Evolutionary conservation across 2,888 invertebrate genomes (phyloP), one percentile per base, ranked within the genome.

Genomic region (Dorcus hopei): DNA sequence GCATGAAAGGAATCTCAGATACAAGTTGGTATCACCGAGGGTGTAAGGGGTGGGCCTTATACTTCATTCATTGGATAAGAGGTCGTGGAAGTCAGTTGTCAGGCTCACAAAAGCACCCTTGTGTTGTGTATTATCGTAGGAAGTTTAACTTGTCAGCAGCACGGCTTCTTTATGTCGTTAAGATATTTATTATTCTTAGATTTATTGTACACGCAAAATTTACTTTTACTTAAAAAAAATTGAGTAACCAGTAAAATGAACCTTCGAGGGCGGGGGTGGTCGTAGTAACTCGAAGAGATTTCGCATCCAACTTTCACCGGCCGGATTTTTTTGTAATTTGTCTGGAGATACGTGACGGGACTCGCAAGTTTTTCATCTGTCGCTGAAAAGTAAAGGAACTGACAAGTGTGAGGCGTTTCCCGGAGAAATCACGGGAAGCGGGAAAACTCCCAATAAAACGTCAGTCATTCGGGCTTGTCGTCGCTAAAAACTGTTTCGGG

Each of bases 371-470:
- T 62, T 66, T 63, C 45, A 56, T 45, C 47, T 41, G 50, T 61
- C 64, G 64, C 49, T 56, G 63, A 59, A 63, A 69, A 68, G 71
- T 66, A 72, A 72, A 70, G 72, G 68, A 74, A 74, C 70, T 72
- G 75, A 74, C 73, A 75, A 74, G 72, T 72, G 73, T 67, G 70
- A 71, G 72, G 71, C 69, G 72, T 70, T 71, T 73, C 71, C 70
- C 65, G 65, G 69, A 69, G 72, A 73, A 74, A 74, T 74, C 73
- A 70, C 67, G 65, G 68, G 64, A 69, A 71, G 69, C 65, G 67
- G 68, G 66, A 64, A 66, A 72, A 69, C 69, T 69, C 68, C 68
- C 68, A 65, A 65, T 69, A 73, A 75, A 74, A 74, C 70, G 74
- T 74, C 75, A 75, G 73, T 75, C 74, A 74, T 69, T 68, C 19